Evolutionary conservation across 2,888 invertebrate species (phyloP), one percentile per base, ranked within the genome.

Genomic region (Hydrotaea diabolus): DNA sequence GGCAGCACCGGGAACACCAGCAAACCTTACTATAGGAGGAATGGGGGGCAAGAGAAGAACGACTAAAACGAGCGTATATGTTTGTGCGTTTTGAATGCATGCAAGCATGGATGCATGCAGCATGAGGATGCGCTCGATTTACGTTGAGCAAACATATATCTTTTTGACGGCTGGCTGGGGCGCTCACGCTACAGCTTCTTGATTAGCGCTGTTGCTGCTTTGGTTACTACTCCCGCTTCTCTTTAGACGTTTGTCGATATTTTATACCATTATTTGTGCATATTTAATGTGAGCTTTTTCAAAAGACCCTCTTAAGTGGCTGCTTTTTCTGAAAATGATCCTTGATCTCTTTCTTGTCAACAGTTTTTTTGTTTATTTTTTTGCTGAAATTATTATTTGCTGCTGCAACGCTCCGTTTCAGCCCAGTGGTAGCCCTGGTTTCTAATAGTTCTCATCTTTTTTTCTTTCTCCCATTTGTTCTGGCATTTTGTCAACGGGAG

Each of bases 301-400:
- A 9, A 21, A 23, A 15, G 15, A 26, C 17, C 71, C 49, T 53
- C 31, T 36, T 72, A 2, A 3, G 49, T 77, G 80, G 2, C 31
- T 73, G 74, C 74, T 57, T 74, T 82, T 66, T 55, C n/a, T n/a
- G n/a, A n/a, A 39, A 74, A 43, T 76, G 57, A 73, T 73, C 72
- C 76, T 73, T 71, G 78, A 31, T 73, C 31, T 31, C 31, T 62
- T 13, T 17, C 46, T 74, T 49, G 66, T 57, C 78, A 62, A 13
- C 74, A 72, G 49, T 17, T 79, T 59, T 49, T 11, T 55, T 13
- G 15, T 72, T 36, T 78, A 64, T 77, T 55, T 80, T 59, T 75
- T 81, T 81, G 77, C 3, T 80, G 87, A 87, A 88, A 90, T 90
- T 91, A 91, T 88, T 91, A 89, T 90, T 88, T 88, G 88, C 88